A percentile compares a stretch with the other conserved stretches of the same genome.
Evolutionary conservation across 1,140 invertebrate genomes (phyloP).

Genomic region (Saxidomus purpurata): DNA sequence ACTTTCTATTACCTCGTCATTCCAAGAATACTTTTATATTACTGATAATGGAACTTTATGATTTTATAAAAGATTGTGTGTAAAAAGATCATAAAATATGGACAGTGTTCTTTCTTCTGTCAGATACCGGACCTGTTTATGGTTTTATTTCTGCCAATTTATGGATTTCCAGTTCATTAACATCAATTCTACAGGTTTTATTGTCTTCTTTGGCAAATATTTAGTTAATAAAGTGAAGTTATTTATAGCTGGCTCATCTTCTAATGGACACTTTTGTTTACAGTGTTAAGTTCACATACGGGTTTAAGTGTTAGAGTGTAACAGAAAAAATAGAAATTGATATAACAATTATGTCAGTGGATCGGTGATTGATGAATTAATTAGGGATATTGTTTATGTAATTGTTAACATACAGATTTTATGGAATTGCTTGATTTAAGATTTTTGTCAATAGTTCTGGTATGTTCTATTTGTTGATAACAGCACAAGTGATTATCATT

Average conservation of each 20-base stretch:
- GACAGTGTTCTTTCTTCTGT: neutral
- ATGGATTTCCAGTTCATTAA: slow-evolving; percentile 29
- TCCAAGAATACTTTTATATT: too few species aligned
- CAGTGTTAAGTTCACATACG: neutral
- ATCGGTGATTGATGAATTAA: too few species aligned
- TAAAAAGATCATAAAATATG: slow-evolving; percentile 22
- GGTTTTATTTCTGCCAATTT: neutral
- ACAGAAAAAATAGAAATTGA: too few species aligned
- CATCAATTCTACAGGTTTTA: neutral
- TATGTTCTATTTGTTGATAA: too few species aligned
- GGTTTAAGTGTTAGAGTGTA: too few species aligned
- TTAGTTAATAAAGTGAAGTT: slow-evolving; percentile 21
- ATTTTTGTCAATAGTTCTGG: too few species aligned
- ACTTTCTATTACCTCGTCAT: too few species aligned
- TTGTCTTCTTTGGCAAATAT: slow-evolving; percentile 8
- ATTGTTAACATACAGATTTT: too few species aligned
- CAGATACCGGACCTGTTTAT: neutral
- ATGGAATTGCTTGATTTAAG: too few species aligned
- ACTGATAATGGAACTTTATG: neutral
- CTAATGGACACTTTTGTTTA: neutral
- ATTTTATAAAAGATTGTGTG: slow-evolving; percentile 6
- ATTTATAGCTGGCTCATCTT: slow-evolving; percentile 11
- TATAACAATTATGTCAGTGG: too few species aligned
- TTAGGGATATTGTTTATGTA: too few species aligned
- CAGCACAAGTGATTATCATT: too few species aligned